Base-by-base conservation (phyloP, 2,113 vertebrate species). In the Lampris megalopsis region DNA sequence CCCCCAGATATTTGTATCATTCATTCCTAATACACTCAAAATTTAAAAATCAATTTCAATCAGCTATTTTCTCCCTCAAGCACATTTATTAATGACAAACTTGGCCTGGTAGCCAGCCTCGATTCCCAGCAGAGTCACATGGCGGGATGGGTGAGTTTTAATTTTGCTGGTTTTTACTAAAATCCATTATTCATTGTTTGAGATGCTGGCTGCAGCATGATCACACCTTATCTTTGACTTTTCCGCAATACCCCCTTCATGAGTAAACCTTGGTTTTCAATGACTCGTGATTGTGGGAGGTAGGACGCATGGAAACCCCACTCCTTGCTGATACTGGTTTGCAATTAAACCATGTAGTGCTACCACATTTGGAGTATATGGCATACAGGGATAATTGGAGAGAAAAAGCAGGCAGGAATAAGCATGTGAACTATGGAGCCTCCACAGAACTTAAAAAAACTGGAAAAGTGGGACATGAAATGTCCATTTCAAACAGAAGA, bases 21-120 rank as follows among this genome's bases (percentile, higher is more conserved):
- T 86, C 83, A 92, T 91, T 89, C 80, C 63, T 82, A 77, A 91
- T 87, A 75, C 48, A 78, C 68, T 68, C 6, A 71, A 85, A 91
- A 76, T 47, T 56, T 80, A 71, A 91, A 91, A 91, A 91, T 92
- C 87, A 60, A 93, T 93, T 93, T 88, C 84, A 91, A 90, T 91
- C 83, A 82, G 40, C 43, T 13, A 65, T 75, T 79, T 56, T 68
- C 69, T 35, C 54, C 64, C 54, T 45, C 47, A 63, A 71, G 47
- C 67, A 60, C 60, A 78, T 77, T 75, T 73, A 73, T 84, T 76
- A 86, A 85, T 85, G 70, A 68, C 77, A 71, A 75, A 52, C 11
- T 75, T 52, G 57, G 67, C 53, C 47, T 80, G 56, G 5, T 48
- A n/a, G 43, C 37, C 48, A 71, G 45, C 4, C 38, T 2, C 59